phyloP scores from a whole-genome alignment of 1,140 invertebrate genomes.

The Trichonephila inaurata region DNA sequence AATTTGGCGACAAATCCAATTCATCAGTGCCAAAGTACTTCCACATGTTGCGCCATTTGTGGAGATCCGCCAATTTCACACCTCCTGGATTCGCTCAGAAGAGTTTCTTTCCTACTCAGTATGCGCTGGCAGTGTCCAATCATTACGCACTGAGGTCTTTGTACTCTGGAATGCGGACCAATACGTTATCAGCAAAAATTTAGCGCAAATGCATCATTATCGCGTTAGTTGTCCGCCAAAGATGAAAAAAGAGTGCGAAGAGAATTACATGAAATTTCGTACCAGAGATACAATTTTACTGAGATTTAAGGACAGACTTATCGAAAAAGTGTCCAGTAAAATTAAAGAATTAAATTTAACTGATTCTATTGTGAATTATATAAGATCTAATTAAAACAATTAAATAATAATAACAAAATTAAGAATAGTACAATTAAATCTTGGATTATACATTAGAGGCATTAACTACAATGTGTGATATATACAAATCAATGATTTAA shows the following conservation, averaged over 20 bases:
- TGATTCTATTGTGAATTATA: neutral
- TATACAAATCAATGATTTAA: no score
- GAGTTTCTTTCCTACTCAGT: conserved; percentile 86
- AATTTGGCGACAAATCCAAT: conserved; percentile 77
- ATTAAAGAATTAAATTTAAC: conserved; percentile 19
- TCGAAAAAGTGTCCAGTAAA: conserved; percentile 18
- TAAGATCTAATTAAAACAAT: neutral
- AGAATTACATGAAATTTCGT: conserved; percentile 75
- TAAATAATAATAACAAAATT: no score
- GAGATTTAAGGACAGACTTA: conserved; percentile 76
- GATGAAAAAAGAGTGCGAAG: conserved; percentile 77
- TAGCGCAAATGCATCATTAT: conserved; percentile 85
- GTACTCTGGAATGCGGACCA: conserved; percentile 83
- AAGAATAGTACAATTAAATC: no score
- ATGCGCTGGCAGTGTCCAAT: conserved; percentile 87
- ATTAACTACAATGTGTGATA: no score
- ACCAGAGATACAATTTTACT: conserved; percentile 67
- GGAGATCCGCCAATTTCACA: conserved; percentile 83
- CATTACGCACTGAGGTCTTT: conserved; percentile 86
- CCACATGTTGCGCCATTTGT: conserved; percentile 78
- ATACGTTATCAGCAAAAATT: conserved; percentile 81
- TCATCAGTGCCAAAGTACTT: conserved; percentile 77
- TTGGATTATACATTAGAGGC: no score
- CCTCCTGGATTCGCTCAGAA: conserved; percentile 86
- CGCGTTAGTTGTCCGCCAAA: conserved; percentile 79